These are phyloP conservation scores for Dryomyza anilis DNA, from an alignment of 2,888 invertebrate genomes.

Conservation along the genomic window DNA sequence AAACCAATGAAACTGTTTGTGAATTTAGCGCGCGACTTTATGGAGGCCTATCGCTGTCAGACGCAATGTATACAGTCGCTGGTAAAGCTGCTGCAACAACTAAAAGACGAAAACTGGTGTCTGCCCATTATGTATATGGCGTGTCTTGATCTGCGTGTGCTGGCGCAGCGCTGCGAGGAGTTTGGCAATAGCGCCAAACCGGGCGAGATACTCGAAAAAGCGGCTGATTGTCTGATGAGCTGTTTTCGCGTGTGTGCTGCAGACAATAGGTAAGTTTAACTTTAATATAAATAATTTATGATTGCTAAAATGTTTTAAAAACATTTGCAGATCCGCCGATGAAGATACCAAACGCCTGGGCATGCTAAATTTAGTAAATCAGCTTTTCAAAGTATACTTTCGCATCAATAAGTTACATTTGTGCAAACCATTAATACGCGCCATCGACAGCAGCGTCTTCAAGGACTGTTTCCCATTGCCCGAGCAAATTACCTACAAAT, in stretches of 20 bases:
- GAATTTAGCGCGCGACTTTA: slow-evolving; percentile 61
- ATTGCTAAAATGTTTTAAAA: too few species aligned
- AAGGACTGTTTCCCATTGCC: slow-evolving; percentile 89
- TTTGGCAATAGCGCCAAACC: slow-evolving; percentile 62
- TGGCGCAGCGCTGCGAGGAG: slow-evolving; percentile 80
- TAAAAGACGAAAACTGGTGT: slow-evolving; percentile 96
- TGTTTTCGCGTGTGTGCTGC: slow-evolving; percentile 95
- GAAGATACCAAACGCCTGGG: slow-evolving; percentile 94
- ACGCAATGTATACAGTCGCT: slow-evolving; percentile 77
- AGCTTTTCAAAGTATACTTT: slow-evolving; percentile 92
- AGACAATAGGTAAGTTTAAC: slow-evolving; percentile 71
- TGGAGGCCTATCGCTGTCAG: slow-evolving; percentile 80
- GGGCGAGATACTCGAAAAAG: slow-evolving; percentile 76
- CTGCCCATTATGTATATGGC: slow-evolving; percentile 90
- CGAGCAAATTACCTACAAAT: slow-evolving; percentile 95
- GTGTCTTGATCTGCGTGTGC: slow-evolving; percentile 85
- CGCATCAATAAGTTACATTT: slow-evolving; percentile 87
- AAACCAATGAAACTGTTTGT: slow-evolving; percentile 3
- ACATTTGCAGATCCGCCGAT: slow-evolving; percentile 73
- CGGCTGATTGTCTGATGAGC: slow-evolving; percentile 90
- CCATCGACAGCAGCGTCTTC: slow-evolving; percentile 90
- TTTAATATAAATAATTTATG: not conserved
- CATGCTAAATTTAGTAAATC: slow-evolving; percentile 95
- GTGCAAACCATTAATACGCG: slow-evolving; percentile 93
- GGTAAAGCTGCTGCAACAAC: slow-evolving; percentile 80